These are phyloP conservation scores for Cataglyphis hispanica DNA, from an alignment of 1,140 invertebrate genomes.

Conservation along the genomic window DNA sequence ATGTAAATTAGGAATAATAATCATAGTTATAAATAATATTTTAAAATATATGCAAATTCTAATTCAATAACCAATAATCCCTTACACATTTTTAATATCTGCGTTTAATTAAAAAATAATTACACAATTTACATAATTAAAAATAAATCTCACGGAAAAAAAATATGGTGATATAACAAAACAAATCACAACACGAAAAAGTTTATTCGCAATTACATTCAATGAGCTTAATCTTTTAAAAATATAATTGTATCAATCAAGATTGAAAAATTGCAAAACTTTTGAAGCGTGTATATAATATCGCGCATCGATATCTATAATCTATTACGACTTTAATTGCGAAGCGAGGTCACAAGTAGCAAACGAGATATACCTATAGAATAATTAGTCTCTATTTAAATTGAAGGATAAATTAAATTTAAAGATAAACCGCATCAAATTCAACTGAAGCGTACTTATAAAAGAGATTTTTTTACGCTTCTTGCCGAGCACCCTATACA, in stretches of 20 bases:
- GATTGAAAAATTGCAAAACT: background rate
- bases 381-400: constrained; percentile 1
- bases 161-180: background rate
- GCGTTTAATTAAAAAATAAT: background rate
- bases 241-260: background rate
- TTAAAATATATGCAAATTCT: background rate
- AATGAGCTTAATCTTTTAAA: too few species aligned
- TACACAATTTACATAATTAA: background rate
- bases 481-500: constrained; percentile 1
- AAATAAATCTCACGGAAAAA: background rate
- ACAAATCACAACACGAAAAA: background rate
- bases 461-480: background rate
- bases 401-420: background rate
- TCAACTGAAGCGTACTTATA: background rate
- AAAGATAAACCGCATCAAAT: background rate
- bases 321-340: background rate
- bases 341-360: too few species aligned
- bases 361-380: background rate
- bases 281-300: background rate
- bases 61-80: background rate
- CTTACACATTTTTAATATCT: background rate
- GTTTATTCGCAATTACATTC: background rate
- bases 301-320: constrained; percentile 13
- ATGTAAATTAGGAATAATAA: background rate
- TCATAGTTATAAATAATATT: background rate